Conservation (phyloP, 92 coral and sea anemone species). For the Desmophyllum pertusum region DNA sequence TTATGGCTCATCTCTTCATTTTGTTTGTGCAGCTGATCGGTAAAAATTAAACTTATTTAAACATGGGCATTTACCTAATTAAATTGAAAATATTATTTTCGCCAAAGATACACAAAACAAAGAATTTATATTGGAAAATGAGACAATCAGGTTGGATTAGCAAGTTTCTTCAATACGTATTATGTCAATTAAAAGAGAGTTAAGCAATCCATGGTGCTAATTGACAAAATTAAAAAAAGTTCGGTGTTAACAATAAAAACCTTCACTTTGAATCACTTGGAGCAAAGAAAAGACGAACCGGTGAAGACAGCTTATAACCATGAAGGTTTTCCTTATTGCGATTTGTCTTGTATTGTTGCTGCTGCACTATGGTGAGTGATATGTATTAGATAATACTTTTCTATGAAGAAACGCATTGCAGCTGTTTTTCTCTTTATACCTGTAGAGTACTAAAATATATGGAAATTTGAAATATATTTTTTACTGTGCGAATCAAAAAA, state of each 20-base stretch:
- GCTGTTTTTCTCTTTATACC: background rate
- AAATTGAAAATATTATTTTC: background rate
- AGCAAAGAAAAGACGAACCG: background rate
- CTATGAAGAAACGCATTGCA: background rate
- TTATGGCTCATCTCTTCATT: background rate
- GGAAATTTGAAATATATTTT: background rate
- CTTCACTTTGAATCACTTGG: background rate
- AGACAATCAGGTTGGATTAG: background rate
- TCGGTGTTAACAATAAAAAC: background rate
- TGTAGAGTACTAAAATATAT: too few relatives aligned
- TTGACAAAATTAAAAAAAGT: background rate
- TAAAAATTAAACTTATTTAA: background rate
- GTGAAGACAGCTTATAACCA: background rate
- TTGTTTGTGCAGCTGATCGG: constrained; percentile 13
- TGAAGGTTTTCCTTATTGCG: background rate
- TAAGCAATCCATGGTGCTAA: background rate
- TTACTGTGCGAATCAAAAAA: background rate
- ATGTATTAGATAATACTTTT: background rate
- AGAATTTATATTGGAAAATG: background rate
- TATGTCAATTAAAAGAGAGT: constrained; percentile 2
- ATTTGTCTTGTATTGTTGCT: constrained; percentile 7
- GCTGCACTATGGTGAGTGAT: constrained; percentile 24
- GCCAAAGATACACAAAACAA: background rate
- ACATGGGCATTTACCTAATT: constrained; percentile 3
- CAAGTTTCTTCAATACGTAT: background rate